These are phyloP conservation scores for Rhyacichthys aspro DNA, from an alignment of 2,797 vertebrate genomes.

Conservation along the genomic window DNA sequence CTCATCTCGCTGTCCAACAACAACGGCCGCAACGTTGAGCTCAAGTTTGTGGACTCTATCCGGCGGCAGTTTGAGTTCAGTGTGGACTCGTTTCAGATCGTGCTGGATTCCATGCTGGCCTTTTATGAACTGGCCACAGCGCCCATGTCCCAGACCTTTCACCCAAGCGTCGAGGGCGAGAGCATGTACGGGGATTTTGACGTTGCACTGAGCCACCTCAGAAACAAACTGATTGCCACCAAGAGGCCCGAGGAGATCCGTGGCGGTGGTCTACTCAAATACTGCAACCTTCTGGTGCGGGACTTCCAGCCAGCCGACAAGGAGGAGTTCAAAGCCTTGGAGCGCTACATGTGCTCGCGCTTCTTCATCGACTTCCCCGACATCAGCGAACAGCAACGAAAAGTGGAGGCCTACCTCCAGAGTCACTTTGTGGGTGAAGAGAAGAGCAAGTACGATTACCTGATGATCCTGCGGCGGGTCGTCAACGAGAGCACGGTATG, in stretches of 20 bases:
- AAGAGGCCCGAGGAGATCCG: slow-evolving; percentile 96
- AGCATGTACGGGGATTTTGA: slow-evolving; percentile 94
- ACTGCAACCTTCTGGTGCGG: slow-evolving; percentile 94
- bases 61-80: slow-evolving; percentile 98
- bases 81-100: slow-evolving; percentile 97
- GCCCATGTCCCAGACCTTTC: slow-evolving; percentile 85
- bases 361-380: slow-evolving; percentile 99
- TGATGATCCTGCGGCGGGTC: slow-evolving; percentile 92
- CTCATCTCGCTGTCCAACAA: slow-evolving; percentile 98
- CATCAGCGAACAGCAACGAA: slow-evolving; percentile 94
- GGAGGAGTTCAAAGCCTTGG: slow-evolving; percentile 90
- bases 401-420: slow-evolving; percentile 95
- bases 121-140: slow-evolving; percentile 85
- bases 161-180: slow-evolving; percentile 89
- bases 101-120: slow-evolving; percentile 91
- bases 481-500: slow-evolving; percentile 98
- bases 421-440: slow-evolving; percentile 97
- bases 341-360: slow-evolving; percentile 98
- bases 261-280: slow-evolving; percentile 96
- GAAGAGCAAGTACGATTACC: slow-evolving; percentile 96
- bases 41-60: slow-evolving; percentile 96
- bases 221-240: slow-evolving; percentile 92
- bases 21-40: slow-evolving; percentile 93
- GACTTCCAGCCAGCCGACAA: slow-evolving; percentile 89
- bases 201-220: slow-evolving; percentile 88